Evolutionary conservation across 2,797 vertebrate species (phyloP).

Genomic region (Rhynchotus rufescens): DNA sequence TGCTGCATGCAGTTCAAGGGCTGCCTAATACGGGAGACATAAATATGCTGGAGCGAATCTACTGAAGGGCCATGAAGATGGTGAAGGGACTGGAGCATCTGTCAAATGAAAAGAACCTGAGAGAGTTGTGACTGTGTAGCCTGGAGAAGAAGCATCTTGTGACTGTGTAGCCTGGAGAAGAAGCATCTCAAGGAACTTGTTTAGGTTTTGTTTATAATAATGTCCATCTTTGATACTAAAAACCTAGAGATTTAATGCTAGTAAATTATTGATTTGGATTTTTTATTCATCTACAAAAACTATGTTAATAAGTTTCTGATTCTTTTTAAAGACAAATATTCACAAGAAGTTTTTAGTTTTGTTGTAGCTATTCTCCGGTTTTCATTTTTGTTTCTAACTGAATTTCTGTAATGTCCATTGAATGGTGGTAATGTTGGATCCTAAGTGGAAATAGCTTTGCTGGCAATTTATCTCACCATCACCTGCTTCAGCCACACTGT

Average conservation of each 20-base stretch:
- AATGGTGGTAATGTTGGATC: background rate
- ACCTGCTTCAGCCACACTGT: slow-evolving; percentile 16
- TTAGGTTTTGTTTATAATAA: background rate
- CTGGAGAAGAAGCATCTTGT: background rate
- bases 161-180: no score
- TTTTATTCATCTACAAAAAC: background rate
- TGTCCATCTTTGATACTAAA: background rate
- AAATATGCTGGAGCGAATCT: background rate
- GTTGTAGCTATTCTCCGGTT: background rate
- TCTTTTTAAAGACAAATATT: background rate
- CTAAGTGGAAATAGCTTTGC: background rate
- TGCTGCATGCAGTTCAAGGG: background rate
- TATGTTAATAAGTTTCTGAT: background rate
- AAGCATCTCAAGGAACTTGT: background rate
- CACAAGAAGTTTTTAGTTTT: background rate
- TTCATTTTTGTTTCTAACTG: background rate
- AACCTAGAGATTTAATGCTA: background rate
- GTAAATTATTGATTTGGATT: background rate
- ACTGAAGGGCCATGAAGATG: background rate
- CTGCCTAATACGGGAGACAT: background rate
- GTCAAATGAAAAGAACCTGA: background rate
- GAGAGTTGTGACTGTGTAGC: background rate
- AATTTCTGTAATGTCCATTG: background rate
- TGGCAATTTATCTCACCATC: slow-evolving; percentile 6
- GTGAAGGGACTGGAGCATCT: background rate